A percentile compares a stretch with the other conserved stretches of the same genome.
phyloP scores from a whole-genome alignment of 23 tunicate species.

The Diplosoma virens region DNA sequence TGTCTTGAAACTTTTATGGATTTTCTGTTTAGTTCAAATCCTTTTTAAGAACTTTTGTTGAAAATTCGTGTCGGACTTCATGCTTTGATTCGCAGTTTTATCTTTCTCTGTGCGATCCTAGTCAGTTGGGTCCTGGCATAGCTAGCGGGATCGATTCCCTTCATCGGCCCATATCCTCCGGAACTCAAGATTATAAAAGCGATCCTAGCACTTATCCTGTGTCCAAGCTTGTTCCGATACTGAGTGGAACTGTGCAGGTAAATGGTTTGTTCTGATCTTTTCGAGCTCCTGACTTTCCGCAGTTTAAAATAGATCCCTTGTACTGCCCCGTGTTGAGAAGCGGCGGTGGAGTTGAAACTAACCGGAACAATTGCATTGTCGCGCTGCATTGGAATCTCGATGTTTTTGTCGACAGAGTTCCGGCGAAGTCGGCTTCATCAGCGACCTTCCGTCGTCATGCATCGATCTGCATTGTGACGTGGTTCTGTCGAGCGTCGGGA shows the following conservation, averaged over 20 bases:
- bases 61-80: too few relatives aligned
- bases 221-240: slow-evolving; percentile 67
- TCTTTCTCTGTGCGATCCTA: slow-evolving; percentile 40
- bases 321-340: too few relatives aligned
- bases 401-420: slow-evolving; percentile 37
- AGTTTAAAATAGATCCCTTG: too few relatives aligned
- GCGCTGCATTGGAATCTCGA: too few relatives aligned
- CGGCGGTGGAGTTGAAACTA: too few relatives aligned
- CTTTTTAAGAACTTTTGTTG: too few relatives aligned
- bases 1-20: too few relatives aligned
- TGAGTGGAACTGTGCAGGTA: slow-evolving; percentile 59
- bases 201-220: slow-evolving; percentile 76
- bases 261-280: too few relatives aligned
- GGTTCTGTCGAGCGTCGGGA: slow-evolving; percentile 34
- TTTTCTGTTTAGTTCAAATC: too few relatives aligned
- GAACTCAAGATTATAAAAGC: slow-evolving; percentile 47
- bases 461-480: slow-evolving; percentile 58
- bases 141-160: slow-evolving; percentile 43
- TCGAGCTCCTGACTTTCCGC: too few relatives aligned
- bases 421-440: slow-evolving; percentile 48
- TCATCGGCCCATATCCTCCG: slow-evolving; percentile 45
- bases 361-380: too few relatives aligned
- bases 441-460: slow-evolving; percentile 20
- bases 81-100: slow-evolving; percentile 35
- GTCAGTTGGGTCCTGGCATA: slow-evolving; percentile 22